Percentiles rank a stretch among this genome's conserved stretches.
phyloP scores from a whole-genome alignment of 2,797 vertebrate species.

The Sphenopsis melanotis region DNA sequence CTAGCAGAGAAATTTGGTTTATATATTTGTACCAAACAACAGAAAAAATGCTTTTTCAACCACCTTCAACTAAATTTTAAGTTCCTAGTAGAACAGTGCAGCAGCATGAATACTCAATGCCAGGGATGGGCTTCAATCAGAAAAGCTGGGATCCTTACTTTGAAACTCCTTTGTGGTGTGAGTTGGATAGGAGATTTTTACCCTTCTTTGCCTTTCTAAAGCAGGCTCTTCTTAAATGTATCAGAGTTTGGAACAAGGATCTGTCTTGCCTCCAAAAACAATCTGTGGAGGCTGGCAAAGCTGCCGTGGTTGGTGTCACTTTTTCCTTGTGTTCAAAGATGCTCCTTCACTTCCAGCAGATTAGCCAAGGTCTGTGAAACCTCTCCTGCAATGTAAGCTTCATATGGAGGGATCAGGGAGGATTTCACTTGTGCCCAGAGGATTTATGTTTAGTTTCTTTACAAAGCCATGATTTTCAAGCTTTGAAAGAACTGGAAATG shows the following conservation, averaged over 20 bases:
- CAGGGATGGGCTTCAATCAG: neutral
- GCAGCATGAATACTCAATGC: neutral
- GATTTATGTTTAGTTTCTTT: neutral
- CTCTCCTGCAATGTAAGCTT: neutral
- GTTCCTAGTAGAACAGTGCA: neutral
- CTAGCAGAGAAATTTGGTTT: neutral
- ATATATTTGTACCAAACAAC: neutral
- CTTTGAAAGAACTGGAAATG: neutral
- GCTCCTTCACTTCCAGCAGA: neutral
- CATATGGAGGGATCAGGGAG: neutral
- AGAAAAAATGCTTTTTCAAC: neutral
- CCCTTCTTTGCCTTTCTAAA: neutral
- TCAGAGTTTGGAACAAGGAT: neutral
- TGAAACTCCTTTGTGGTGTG: neutral
- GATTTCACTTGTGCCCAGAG: neutral
- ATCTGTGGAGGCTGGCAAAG: neutral
- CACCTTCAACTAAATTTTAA: neutral
- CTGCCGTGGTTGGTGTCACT: neutral
- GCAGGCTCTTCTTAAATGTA: neutral
- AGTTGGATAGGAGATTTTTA: neutral
- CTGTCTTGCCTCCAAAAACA: neutral
- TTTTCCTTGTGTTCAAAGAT: neutral
- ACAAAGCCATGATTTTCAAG: neutral
- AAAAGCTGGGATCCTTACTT: neutral
- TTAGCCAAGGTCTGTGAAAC: neutral